Base-by-base conservation (phyloP, 2,113 vertebrate species). In the Erythrocebus patas region DNA sequence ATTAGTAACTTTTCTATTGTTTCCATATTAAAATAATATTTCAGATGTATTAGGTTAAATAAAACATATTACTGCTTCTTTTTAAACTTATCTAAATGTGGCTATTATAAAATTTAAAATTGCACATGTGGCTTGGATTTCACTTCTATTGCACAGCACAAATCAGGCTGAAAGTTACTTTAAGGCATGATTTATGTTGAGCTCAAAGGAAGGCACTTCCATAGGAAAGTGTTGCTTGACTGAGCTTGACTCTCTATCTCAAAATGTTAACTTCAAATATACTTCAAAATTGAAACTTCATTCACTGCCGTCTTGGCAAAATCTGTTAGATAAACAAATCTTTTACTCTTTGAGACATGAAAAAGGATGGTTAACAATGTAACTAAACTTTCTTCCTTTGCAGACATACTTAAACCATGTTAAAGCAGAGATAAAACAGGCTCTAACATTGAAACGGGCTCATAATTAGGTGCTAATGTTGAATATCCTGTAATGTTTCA, bases 201-300 rank as follows among this genome's bases (percentile, higher is more conserved):
- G 59, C 80, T 89, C 73, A 40, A 72, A 93, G 75, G 45, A 72
- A 93, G 75, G 45, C 1, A 6, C 84, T 96, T 94, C 96, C 66
- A 61, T 76, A 86, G 59, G 35, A 87, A 97, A 93, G 91, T 92
- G 87, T 96, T 96, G 96, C 79, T 97, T 97, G 95, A 94, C 43
- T 86, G 82, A 97, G 45, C 55, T 95, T 97, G 95, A 89, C 73
- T 96, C 59, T 75, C 85, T 89, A 50, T 94, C n/a, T 80, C 57
- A 57, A 97, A 97, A 98, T 52, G 73, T 83, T 91, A 95, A 93
- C 94, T 98, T 94, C 96, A 98, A 97, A 96, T 66, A 66, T 76
- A 86, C 73, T 95, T 80, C 82, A 92, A 96, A 97, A 95, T 50
- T 73, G 57, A 97, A 97, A 97, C 96, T 96, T 96, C 95, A 98